Base-by-base conservation (phyloP, 2,888 invertebrate species). In the Malthinus flaveolus region DNA sequence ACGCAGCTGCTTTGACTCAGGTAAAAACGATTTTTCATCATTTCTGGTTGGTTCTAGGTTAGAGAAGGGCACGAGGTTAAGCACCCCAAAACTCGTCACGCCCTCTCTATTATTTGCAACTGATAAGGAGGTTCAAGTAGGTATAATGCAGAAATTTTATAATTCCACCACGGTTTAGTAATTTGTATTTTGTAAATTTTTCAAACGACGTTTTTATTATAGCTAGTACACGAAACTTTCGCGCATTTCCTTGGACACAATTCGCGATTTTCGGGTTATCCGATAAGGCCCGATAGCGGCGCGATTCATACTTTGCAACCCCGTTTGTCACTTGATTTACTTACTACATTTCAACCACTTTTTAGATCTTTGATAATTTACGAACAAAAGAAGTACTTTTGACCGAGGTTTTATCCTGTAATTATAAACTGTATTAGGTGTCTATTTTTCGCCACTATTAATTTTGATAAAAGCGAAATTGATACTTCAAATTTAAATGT, bases 41-140 rank as follows among this genome's bases (percentile, higher is more conserved):
- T 71, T 70, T 66, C 67, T 64, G 66, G 66, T 65, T 59, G 63
- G 56, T 66, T 71, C 68, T 72, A 75, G 74, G 75, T 75, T 75
- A 75, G 67, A 73, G 73, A 71, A 73, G 75, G 74, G 73, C 73
- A 74, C 66, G 72, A 74, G 75, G 75, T 75, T 74, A 74, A 70
- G 65, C 71, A 73, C 74, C 73, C 72, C 71, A 67, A 66, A 57
- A 66, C 65, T 65, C 61, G 75, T 66, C 74, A 74, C 75, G 74
- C 75, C 76, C 75, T 64, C 13, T 23, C 60, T 67, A 67, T 64
- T 56, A 50, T 61, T 65, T 47, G 59, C 45, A 44, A 51, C 51
- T 52, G 49, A 57, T 49, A 53, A 54, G 32, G 31, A 32, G 42
- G 39, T 50, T 33, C 39, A 15, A 42, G 39, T 45, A 32, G 23